phyloP scores from a whole-genome alignment of 2,888 invertebrate genomes.

The Nemotelus nigrinus region DNA sequence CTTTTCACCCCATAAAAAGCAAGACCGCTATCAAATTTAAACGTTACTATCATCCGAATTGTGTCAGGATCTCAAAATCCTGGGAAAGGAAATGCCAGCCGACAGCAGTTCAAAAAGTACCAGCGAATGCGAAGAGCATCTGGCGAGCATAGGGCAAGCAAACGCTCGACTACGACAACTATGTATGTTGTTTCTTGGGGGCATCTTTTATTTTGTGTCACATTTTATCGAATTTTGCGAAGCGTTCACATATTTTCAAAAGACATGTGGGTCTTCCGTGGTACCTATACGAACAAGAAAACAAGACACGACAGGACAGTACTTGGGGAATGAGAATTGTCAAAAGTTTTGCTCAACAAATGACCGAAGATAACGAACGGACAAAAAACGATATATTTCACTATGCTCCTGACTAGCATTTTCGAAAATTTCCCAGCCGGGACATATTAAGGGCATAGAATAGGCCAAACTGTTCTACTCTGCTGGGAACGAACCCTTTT shows the following conservation, averaged over 20 bases:
- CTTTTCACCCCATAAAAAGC: constrained; percentile 14
- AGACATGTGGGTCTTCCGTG: constrained; percentile 3
- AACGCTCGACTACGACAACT: not conserved
- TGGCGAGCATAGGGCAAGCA: not conserved
- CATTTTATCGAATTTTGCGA: constrained; percentile 9
- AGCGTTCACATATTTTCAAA: constrained; percentile 11
- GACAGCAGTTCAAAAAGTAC: too few species aligned
- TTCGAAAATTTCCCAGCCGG: not conserved
- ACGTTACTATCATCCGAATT: not conserved
- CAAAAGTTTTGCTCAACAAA: constrained; percentile 22
- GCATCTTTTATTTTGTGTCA: constrained; percentile 22
- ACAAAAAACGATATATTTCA: not conserved
- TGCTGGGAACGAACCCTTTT: constrained; percentile 15
- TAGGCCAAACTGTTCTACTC: not conserved
- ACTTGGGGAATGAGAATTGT: constrained; percentile 11
- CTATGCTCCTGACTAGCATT: not conserved
- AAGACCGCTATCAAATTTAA: constrained; percentile 15
- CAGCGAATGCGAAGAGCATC: not conserved
- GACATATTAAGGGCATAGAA: constrained; percentile 5
- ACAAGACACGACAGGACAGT: not conserved
- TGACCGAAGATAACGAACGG: constrained; percentile 20
- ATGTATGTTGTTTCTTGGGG: constrained; percentile 8
- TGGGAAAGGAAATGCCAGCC: too few species aligned
- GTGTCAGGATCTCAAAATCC: not conserved
- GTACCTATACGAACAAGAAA: not conserved